phyloP scores from a whole-genome alignment of 2,797 vertebrate species.

The Scleropages formosus region DNA sequence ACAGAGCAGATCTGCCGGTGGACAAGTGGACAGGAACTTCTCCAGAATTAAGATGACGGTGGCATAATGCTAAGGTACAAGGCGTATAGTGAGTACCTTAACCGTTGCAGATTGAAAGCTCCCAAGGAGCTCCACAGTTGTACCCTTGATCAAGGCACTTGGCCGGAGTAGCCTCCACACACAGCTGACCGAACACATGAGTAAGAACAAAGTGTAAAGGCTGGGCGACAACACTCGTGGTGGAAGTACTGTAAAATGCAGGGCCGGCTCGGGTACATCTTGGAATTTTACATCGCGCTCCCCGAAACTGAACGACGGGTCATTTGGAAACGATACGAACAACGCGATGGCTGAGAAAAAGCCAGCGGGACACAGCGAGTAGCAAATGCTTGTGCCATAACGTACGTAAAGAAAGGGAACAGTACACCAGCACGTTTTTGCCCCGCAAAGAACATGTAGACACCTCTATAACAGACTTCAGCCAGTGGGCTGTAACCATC shows the following conservation, averaged over 20 bases:
- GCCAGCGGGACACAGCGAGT: no score
- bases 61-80: neutral
- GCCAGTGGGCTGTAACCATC: no score
- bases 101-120: no score
- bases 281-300: no score
- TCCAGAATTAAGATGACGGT: neutral
- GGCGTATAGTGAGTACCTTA: neutral
- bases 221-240: neutral
- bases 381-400: no score
- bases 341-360: no score
- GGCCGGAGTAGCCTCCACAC: conserved; percentile 3
- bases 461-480: no score
- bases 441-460: no score
- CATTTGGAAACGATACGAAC: no score
- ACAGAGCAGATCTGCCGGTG: neutral
- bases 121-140: neutral
- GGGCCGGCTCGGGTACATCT: neutral
- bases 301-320: no score
- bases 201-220: neutral
- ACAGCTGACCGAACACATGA: neutral
- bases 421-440: no score
- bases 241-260: neutral
- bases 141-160: neutral
- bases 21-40: neutral
- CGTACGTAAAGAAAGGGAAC: no score